A percentile compares a stretch with the other conserved stretches of the same genome.
Conservation (phyloP, 1,140 invertebrate species). For the Ceratina australensis region DNA sequence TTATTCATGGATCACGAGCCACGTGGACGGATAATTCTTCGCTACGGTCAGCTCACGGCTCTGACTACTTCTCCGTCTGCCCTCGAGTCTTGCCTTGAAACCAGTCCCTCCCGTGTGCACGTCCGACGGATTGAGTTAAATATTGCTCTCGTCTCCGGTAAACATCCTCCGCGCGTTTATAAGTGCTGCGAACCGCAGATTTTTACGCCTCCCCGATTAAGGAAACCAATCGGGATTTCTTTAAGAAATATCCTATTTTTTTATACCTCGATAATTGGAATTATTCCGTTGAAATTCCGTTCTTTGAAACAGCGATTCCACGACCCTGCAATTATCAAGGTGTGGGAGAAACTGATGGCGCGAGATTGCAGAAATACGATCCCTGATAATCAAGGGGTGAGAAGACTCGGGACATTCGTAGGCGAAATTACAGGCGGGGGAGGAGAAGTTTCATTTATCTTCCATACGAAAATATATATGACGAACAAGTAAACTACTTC, state of each 20-base stretch:
- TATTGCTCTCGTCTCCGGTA: slow-evolving; percentile 20
- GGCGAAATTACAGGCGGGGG: slow-evolving; percentile 26
- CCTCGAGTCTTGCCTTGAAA: slow-evolving; percentile 37
- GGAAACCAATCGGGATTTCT: neutral
- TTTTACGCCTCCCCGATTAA: no score
- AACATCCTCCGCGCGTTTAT: neutral
- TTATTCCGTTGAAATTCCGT: no score
- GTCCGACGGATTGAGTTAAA: slow-evolving; percentile 39
- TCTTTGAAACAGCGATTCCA: neutral
- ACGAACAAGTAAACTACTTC: no score
- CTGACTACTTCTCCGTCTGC: slow-evolving; percentile 6
- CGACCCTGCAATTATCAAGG: neutral
- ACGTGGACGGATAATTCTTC: slow-evolving; percentile 51
- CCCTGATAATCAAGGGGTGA: neutral
- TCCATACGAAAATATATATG: no score
- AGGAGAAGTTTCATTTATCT: slow-evolving; percentile 34
- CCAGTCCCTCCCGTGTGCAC: slow-evolving; percentile 45
- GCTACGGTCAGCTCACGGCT: slow-evolving; percentile 11
- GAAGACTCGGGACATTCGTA: slow-evolving; percentile 21
- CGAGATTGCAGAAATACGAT: slow-evolving; percentile 17
- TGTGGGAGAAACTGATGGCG: neutral
- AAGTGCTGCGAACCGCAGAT: neutral
- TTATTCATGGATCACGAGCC: slow-evolving; percentile 57
- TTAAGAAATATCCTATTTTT: no score
- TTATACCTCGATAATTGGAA: no score